Evolutionary conservation across 2,888 invertebrate genomes (phyloP).

Genomic region (Brachyptera risi): DNA sequence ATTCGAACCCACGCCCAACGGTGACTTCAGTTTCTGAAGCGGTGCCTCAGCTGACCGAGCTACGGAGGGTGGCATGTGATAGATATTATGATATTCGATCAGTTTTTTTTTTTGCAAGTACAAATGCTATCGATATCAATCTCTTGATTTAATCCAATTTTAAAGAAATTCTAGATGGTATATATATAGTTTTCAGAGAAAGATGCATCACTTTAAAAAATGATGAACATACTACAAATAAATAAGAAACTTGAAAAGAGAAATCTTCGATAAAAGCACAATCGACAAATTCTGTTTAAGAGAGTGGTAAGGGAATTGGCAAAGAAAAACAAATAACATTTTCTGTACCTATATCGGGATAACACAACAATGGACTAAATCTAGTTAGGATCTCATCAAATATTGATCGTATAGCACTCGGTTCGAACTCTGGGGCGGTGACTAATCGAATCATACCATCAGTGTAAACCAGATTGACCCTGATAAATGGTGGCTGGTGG

Average conservation of each 20-base stretch:
- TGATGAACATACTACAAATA: not conserved
- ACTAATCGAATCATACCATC: constrained; percentile 25
- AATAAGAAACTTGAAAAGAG: not conserved
- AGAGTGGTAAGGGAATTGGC: not conserved
- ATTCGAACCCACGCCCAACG: too few species aligned
- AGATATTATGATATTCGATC: too few species aligned
- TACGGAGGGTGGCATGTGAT: too few species aligned
- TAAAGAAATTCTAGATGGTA: too few species aligned
- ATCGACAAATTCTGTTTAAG: not conserved
- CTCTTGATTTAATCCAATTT: too few species aligned
- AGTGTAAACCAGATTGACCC: constrained; percentile 19
- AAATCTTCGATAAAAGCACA: not conserved
- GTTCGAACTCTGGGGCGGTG: constrained; percentile 3
- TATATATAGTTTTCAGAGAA: too few species aligned
- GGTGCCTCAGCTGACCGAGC: too few species aligned
- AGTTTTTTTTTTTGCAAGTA: too few species aligned
- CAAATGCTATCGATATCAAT: too few species aligned
- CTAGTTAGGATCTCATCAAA: constrained; percentile 28
- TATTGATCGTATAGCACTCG: constrained; percentile 22
- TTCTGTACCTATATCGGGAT: too few species aligned
- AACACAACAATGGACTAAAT: constrained; percentile 11
- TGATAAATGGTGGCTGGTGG: constrained; percentile 22
- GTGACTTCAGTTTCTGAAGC: too few species aligned
- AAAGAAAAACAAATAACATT: not conserved
- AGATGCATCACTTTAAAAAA: too few species aligned